These are phyloP conservation scores for Atta cephalotes DNA, from an alignment of 1,140 invertebrate species.

Conservation along the genomic window DNA sequence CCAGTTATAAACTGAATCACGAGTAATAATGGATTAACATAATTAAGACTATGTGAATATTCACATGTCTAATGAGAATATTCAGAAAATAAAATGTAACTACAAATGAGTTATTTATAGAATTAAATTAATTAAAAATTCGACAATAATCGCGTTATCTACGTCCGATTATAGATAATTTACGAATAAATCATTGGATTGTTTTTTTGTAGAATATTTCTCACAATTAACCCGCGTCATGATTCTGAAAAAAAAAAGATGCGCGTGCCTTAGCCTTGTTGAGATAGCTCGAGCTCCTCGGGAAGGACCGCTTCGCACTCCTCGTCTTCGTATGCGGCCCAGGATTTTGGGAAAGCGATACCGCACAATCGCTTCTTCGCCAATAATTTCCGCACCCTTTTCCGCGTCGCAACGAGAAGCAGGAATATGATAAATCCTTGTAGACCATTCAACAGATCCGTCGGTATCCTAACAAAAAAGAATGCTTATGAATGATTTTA, in stretches of 20 bases:
- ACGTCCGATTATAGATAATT: background rate
- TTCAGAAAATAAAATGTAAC: slow-evolving; percentile 1
- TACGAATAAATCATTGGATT: slow-evolving; percentile 1
- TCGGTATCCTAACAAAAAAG: slow-evolving; percentile 87
- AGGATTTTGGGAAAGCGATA: slow-evolving; percentile 82
- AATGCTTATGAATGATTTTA: background rate
- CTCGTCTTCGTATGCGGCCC: slow-evolving; percentile 86
- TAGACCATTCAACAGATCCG: slow-evolving; percentile 88
- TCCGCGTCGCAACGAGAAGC: slow-evolving; percentile 87
- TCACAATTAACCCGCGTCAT: background rate
- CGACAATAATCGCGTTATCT: slow-evolving; percentile 14
- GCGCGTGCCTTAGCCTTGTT: slow-evolving; percentile 59
- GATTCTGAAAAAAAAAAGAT: background rate
- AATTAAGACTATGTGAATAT: background rate
- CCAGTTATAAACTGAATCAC: background rate
- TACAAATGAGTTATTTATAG: slow-evolving; percentile 17
- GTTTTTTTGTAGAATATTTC: slow-evolving; percentile 11
- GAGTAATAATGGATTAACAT: slow-evolving; percentile 11
- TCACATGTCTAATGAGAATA: background rate
- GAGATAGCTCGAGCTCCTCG: slow-evolving; percentile 80
- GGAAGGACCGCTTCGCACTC: slow-evolving; percentile 83
- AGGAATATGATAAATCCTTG: slow-evolving; percentile 90
- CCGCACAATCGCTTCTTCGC: slow-evolving; percentile 82
- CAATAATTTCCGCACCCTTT: slow-evolving; percentile 87
- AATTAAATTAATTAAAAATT: background rate